Base-by-base conservation (phyloP, 2,888 invertebrate genomes). In the Drosophila acutilabella region DNA sequence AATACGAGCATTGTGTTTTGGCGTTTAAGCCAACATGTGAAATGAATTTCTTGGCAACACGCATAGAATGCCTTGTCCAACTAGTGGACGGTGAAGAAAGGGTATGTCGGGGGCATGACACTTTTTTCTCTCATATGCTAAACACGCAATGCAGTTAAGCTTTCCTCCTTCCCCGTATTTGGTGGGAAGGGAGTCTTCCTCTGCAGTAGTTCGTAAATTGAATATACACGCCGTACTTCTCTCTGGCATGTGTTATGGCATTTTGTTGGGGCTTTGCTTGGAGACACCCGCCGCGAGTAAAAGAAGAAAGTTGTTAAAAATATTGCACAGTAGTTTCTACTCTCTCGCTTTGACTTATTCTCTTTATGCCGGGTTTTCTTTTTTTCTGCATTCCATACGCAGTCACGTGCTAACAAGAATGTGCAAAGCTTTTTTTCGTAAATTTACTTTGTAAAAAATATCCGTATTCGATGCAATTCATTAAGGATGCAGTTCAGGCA, bases 191-290 rank as follows among this genome's bases (percentile, higher is more conserved):
- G 30, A 30, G 30, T 30, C 42, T 51, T 42, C 10, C 66, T 81
- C 58, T 83, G 87, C 84, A 86, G 83, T 84, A 65, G 64, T 23
- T 60, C 68, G 76, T 84, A 84, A 87, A 87, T 84, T 81, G 73
- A 84, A 81, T 84, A 64, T 67, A 52, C 68, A 75, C 59, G 65
- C 67, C 64, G 58, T 58, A 40, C 18, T 23, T 16, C 45, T 38
- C 42, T 41, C 53, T 64, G 69, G 61, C 71, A 64, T 72, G 58
- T 78, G 70, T 68, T 73, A 59, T 59, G 70, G 71, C 61, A 64
- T 70, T 78, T 74, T 52, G 52, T 57, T 62, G 40, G 53, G 64
- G 64, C 48, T 68, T 59, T 56, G 62, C 64, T 45, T 54, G 66
- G 42, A 61, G 64, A 54, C 47, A 33, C 33, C 44, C 69, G 73